Base-by-base conservation (phyloP, 2,797 vertebrate genomes). In the Acanthurus leucopareius region DNA sequence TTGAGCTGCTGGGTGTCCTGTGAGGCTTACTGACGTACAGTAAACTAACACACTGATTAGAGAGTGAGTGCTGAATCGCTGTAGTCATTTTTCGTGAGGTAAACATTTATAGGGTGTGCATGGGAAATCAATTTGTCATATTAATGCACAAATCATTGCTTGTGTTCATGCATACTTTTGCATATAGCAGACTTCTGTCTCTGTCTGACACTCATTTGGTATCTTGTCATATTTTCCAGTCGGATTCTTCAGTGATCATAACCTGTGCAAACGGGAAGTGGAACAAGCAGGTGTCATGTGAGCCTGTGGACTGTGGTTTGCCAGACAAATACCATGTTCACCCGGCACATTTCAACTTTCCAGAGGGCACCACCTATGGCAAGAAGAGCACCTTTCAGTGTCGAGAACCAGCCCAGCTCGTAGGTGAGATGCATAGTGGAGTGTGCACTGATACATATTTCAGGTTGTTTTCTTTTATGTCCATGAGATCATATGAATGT, bases 321-420 rank as follows among this genome's bases (percentile, higher is more conserved):
- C 98, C 98, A 0, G 98, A 99, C 84, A 98, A 98, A 78, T 97
- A 97, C 78, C 98, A 99, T 0, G 97, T 99, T 60, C 96, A 98
- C 19, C 97, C 97, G 0, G 98, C 98, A 65, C 91, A 95, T 53
- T 99, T 99, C 91, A 92, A 93, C 82, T 99, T 98, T 91, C 96
- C 95, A 0, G 95, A 98, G 68, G 98, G 98, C 2, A 99, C 97
- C 64, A 99, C 97, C 19, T 99, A 97, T 5, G 97, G 97, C 91
- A 97, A 96, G 89, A 97, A 93, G 60, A 99, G 96, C 67, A 96
- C 96, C 69, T 99, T 99, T 89, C 95, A 95, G 56, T 99, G 98
- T 83, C 94, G 94, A 51, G 96, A 97, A 72, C 98, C 98, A 2
- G 97, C 98, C 0, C 96, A 98, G 86, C 92, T 99, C 19, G 96